phyloP scores from a whole-genome alignment of 2,113 vertebrate genomes.

The Pachycephala philippinensis region DNA sequence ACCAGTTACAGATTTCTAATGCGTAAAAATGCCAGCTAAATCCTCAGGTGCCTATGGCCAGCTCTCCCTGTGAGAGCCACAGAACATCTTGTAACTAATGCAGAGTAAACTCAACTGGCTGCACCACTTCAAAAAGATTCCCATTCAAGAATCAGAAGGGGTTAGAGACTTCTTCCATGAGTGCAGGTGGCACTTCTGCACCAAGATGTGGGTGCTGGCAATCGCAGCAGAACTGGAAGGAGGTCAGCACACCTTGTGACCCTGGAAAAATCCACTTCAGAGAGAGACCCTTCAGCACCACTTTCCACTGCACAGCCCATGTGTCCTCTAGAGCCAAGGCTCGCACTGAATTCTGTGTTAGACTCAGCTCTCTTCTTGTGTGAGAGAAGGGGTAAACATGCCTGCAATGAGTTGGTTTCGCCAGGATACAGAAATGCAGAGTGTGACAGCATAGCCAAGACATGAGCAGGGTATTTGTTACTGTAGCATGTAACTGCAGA shows the following conservation, averaged over 20 bases:
- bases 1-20: background rate
- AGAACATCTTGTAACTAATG: background rate
- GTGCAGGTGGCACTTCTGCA: background rate
- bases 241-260: background rate
- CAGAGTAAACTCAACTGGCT: background rate
- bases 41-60: background rate
- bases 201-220: background rate
- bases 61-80: background rate
- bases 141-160: background rate
- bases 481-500: background rate
- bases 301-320: background rate
- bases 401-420: background rate
- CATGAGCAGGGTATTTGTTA: background rate
- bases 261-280: background rate
- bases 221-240: background rate
- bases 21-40: background rate
- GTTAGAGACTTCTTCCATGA: background rate
- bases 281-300: background rate
- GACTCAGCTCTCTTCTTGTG: fast-evolving
- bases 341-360: background rate
- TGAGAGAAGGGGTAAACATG: background rate
- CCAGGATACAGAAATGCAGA: background rate
- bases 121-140: background rate
- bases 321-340: background rate
- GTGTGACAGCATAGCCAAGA: background rate